Evolutionary conservation across 1,140 invertebrate species (phyloP).

Genomic region (Tetragnatha versicolor): DNA sequence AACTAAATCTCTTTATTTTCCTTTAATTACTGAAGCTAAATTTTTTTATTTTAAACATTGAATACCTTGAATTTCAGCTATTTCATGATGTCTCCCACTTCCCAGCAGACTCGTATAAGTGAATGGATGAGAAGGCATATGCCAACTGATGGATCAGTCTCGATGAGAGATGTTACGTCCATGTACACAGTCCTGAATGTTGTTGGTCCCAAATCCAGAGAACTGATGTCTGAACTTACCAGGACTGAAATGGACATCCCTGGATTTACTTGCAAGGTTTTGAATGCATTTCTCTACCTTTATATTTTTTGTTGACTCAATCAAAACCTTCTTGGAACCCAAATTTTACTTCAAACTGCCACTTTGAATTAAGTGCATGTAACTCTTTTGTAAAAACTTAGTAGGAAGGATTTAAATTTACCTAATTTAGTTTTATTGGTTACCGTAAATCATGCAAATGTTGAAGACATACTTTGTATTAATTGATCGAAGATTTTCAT

Average conservation of each 20-base stretch:
- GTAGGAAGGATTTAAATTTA: too few relatives aligned
- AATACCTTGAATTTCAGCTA: constrained; percentile 60
- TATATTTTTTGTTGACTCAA: neutral
- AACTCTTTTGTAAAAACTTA: too few relatives aligned
- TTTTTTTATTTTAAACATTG: neutral
- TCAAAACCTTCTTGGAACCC: neutral
- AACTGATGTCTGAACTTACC: constrained; percentile 87
- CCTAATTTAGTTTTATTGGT: too few relatives aligned
- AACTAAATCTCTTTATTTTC: neutral
- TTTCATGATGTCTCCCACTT: constrained; percentile 66
- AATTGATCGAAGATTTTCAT: neutral
- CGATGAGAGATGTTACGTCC: constrained; percentile 92
- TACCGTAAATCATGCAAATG: too few relatives aligned
- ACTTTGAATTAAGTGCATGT: too few relatives aligned
- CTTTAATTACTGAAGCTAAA: neutral
- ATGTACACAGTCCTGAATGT: constrained; percentile 96
- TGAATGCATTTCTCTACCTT: neutral
- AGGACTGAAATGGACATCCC: constrained; percentile 92
- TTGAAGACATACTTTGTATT: too few relatives aligned
- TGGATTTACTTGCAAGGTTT: constrained; percentile 77
- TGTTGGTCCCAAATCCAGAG: constrained; percentile 90
- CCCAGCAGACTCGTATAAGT: constrained; percentile 64
- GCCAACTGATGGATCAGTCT: constrained; percentile 64
- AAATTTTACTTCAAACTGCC: too few relatives aligned
- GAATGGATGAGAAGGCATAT: constrained; percentile 64